Evolutionary conservation across 1,140 invertebrate genomes (phyloP).

Genomic region (Phymorhynchus buccinoides): DNA sequence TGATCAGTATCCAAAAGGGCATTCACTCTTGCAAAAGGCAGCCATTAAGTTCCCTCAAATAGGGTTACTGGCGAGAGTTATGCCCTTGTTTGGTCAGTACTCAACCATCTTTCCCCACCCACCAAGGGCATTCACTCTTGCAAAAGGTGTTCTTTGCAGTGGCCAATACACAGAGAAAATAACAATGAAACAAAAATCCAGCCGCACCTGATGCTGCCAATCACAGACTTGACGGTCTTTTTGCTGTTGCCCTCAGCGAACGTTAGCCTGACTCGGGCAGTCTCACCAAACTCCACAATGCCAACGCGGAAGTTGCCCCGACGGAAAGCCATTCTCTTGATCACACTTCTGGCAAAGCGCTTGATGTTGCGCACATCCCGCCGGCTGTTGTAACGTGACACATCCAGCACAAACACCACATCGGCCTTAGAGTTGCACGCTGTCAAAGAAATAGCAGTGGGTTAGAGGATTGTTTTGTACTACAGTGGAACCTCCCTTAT

Average conservation of each 20-base stretch:
- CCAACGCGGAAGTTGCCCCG: constrained; percentile 56
- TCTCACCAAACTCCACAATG: constrained; percentile 55
- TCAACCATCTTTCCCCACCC: no score
- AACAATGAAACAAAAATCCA: not conserved
- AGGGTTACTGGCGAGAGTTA: no score
- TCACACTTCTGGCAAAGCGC: constrained; percentile 53
- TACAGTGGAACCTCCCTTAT: no score
- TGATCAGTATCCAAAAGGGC: no score
- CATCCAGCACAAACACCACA: constrained; percentile 66
- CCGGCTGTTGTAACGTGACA: constrained; percentile 59
- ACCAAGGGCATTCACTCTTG: no score
- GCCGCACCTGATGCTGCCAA: constrained; percentile 60
- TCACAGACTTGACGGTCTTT: constrained; percentile 52
- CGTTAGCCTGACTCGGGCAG: constrained; percentile 49
- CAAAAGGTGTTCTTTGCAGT: no score
- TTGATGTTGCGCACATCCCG: constrained; percentile 58
- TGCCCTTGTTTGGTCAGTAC: no score
- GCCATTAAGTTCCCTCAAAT: no score
- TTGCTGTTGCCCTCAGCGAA: constrained; percentile 57
- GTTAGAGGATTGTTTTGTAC: not conserved
- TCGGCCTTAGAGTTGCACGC: constrained; percentile 60
- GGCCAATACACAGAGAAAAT: not conserved
- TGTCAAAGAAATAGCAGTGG: constrained; percentile 17
- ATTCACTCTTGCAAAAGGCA: no score
- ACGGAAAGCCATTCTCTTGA: constrained; percentile 61